Evolutionary conservation across 2,113 vertebrate genomes (phyloP), one percentile per base, ranked within the genome.

Genomic region (Emydocephalus ijimae): DNA sequence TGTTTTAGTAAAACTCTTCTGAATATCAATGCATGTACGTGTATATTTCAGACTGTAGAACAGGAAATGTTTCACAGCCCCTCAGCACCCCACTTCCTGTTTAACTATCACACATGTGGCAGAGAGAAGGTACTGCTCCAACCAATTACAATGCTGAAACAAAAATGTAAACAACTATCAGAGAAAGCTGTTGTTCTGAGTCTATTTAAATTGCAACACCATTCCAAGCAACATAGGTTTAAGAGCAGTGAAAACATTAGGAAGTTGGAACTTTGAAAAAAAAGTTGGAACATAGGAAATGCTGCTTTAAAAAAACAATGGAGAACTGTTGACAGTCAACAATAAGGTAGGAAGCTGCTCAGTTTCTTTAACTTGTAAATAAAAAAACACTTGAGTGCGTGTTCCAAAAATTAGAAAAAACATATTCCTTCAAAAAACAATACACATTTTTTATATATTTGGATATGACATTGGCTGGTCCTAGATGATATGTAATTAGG

Each of bases 101-200:
- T 7, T 0, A 0, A 20, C 52, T 57, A 26, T 90, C 26, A n/a
- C 88, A 23, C 85, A 92, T 89, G 96, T 93, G 95, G 90, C 93
- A 91, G 74, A 89, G 50, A 61, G 23, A 89, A 93, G 24, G 74
- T 56, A 29, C 0, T 0, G 29, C 1, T 9, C 85, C 91, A 92
- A 4, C 95, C 95, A 92, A 88, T 85, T 48, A 85, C 50, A 24
- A 91, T 59, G 0, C 54, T n/a, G 90, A 56, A 59, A 11, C 34
- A 8, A 54, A 0, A 87, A 85, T 95, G 96, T 96, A 96, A 97
- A 97, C 96, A 96, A 93, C 93, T 93, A 64, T 94, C 93, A 95
- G 93, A 95, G 89, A 94, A 95, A 91, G 81, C 26, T 90, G 10
- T 87, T 26, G 86, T 15, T 45, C 0, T 6, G 59, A 3, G 29